These are phyloP conservation scores for Eustalomyia histrio DNA, from an alignment of 2,888 invertebrate genomes.

Conservation along the genomic window DNA sequence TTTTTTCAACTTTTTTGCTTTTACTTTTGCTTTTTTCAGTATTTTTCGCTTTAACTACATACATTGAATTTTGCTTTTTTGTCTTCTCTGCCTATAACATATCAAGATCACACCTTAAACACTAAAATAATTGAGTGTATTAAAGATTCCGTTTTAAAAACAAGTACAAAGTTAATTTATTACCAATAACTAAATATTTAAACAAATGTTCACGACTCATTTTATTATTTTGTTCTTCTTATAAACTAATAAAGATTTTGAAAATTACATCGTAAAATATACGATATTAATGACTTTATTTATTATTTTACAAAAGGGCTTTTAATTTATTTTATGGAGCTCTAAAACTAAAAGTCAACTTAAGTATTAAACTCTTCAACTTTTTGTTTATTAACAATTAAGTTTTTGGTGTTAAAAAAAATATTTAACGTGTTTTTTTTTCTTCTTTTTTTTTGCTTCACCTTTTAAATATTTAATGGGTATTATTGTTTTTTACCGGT, in stretches of 20 bases:
- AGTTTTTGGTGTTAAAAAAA: slow-evolving; percentile 23
- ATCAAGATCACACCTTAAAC: too few relatives aligned
- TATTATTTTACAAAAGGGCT: background rate
- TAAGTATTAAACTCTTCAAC: background rate
- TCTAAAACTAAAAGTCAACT: background rate
- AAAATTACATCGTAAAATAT: slow-evolving; percentile 44
- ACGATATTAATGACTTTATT: slow-evolving; percentile 51
- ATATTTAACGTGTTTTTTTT: slow-evolving; percentile 34
- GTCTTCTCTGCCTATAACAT: too few relatives aligned
- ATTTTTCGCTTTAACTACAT: too few relatives aligned
- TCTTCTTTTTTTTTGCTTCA: slow-evolving; percentile 21
- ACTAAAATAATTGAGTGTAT: too few relatives aligned
- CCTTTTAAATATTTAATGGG: slow-evolving; percentile 30
- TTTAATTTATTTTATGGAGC: background rate
- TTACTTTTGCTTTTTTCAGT: too few relatives aligned
- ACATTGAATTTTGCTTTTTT: too few relatives aligned
- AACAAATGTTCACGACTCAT: slow-evolving; percentile 14
- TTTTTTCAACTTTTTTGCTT: too few relatives aligned
- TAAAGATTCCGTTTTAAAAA: too few relatives aligned
- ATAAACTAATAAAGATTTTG: slow-evolving; percentile 43
- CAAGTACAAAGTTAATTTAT: background rate
- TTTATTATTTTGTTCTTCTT: slow-evolving; percentile 28
- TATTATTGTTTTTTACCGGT: slow-evolving; percentile 21
- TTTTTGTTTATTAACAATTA: background rate
- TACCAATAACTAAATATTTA: slow-evolving; percentile 9